Evolutionary conservation across 2,113 vertebrate genomes (phyloP).

Genomic region (Anser cygnoides): DNA sequence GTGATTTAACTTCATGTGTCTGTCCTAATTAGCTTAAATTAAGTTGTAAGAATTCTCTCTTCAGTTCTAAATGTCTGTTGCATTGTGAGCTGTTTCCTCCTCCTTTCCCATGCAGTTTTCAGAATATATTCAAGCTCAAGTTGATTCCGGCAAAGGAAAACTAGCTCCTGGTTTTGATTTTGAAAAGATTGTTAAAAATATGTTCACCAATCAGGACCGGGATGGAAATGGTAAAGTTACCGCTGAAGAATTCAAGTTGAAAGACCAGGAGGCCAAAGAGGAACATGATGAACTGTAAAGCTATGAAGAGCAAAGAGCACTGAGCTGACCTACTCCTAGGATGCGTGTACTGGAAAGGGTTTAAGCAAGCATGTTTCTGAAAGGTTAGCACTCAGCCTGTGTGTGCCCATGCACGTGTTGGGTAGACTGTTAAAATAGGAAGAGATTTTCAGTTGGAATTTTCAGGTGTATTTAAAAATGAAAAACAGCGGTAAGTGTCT

Average conservation of each 20-base stretch:
- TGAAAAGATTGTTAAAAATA: slow-evolving; percentile 91
- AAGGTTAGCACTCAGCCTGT: neutral
- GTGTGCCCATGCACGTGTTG: neutral
- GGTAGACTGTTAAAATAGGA: neutral
- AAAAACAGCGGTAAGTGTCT: neutral
- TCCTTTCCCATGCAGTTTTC: slow-evolving; percentile 82
- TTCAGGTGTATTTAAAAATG: neutral
- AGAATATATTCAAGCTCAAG: slow-evolving; percentile 91
- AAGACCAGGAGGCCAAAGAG: slow-evolving; percentile 87
- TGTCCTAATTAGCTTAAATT: neutral
- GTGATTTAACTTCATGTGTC: neutral
- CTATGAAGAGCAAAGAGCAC: neutral
- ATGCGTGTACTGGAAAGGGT: neutral
- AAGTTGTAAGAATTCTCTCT: neutral
- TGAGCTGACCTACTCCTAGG: neutral
- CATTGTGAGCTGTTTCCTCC: neutral
- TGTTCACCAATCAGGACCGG: slow-evolving; percentile 97
- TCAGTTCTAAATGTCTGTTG: neutral
- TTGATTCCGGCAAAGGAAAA: slow-evolving; percentile 90
- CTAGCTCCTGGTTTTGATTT: slow-evolving; percentile 93
- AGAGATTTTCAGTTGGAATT: neutral
- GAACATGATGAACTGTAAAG: slow-evolving; percentile 92
- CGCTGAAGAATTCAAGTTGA: slow-evolving; percentile 92
- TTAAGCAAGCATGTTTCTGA: neutral
- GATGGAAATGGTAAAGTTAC: slow-evolving; percentile 92